Percentiles rank a stretch among this genome's conserved stretches.
phyloP scores from a whole-genome alignment of 2,797 vertebrate genomes.

The Rachycentron canadum region DNA sequence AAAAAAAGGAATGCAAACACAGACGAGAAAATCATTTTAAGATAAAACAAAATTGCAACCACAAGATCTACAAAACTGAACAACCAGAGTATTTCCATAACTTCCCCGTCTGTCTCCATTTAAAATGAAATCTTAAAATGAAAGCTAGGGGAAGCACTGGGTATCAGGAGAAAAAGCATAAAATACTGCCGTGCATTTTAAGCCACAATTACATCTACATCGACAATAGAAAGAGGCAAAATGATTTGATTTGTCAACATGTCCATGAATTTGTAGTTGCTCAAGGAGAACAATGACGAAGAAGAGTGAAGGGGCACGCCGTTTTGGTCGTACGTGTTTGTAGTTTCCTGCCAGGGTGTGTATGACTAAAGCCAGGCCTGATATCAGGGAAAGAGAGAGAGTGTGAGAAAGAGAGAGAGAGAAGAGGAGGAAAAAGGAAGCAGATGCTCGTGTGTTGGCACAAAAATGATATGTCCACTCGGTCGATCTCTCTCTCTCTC shows the following conservation, averaged over 20 bases:
- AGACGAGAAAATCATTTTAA: neutral
- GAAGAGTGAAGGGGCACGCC: conserved; percentile 2
- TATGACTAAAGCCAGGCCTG: conserved; percentile 70
- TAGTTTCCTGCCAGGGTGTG: conserved; percentile 53
- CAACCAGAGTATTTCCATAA: neutral
- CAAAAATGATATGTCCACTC: conserved; percentile 57
- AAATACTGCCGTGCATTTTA: neutral
- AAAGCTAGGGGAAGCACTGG: neutral
- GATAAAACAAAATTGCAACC: neutral
- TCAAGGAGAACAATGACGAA: conserved; percentile 12
- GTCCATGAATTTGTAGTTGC: neutral
- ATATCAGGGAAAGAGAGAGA: conserved; percentile 54
- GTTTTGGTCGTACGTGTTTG: conserved; percentile 20
- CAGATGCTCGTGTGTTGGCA: conserved; percentile 80
- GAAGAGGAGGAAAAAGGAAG: conserved; percentile 79
- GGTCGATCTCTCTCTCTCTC: neutral
- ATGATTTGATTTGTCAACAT: neutral
- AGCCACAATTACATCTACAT: neutral
- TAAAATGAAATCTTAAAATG: neutral
- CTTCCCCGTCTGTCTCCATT: neutral
- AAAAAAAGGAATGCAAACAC: neutral
- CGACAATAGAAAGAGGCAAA: neutral
- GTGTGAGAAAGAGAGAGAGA: conserved; percentile 17
- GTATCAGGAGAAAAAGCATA: neutral
- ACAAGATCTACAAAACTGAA: neutral